Percentiles rank a stretch among this genome's conserved stretches.
Evolutionary conservation across 1,140 invertebrate species (phyloP).

Genomic region (Zaprionus lachaisei): DNA sequence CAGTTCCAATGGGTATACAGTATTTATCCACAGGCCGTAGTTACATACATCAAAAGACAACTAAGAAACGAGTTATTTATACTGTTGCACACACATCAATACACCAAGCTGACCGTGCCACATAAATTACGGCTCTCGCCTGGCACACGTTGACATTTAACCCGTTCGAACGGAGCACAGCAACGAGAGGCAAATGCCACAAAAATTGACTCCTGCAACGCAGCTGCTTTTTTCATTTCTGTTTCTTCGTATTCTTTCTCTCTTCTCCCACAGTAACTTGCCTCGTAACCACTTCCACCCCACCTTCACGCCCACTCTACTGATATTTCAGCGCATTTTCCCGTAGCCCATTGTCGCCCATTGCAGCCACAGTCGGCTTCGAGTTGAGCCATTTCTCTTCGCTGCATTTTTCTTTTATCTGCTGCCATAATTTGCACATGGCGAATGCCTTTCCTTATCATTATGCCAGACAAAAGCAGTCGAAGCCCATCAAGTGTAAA

Average conservation of each 20-base stretch:
- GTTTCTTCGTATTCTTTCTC: background rate
- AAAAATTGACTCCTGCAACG: constrained; percentile 62
- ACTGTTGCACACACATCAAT: constrained; percentile 28
- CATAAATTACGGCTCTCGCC: constrained; percentile 63
- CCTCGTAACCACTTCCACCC: background rate
- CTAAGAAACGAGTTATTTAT: constrained; percentile 65
- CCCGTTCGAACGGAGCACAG: constrained; percentile 39
- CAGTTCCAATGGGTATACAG: constrained; percentile 20
- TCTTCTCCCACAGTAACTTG: background rate
- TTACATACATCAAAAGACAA: constrained; percentile 47
- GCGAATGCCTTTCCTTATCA: background rate
- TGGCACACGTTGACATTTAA: constrained; percentile 62
- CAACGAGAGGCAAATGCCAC: constrained; percentile 8
- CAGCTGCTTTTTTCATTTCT: constrained; percentile 54
- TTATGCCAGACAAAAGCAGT: constrained; percentile 5
- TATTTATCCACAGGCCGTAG: constrained; percentile 35
- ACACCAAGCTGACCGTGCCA: constrained; percentile 23
- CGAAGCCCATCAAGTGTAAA: background rate
- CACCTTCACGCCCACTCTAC: background rate
- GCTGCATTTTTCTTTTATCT: constrained; percentile 14
- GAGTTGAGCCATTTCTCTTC: constrained; percentile 7
- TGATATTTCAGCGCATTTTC: constrained; percentile 2
- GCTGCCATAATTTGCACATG: background rate
- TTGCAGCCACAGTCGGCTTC: background rate
- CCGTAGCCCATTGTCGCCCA: background rate